Evolutionary conservation across 1,140 invertebrate genomes (phyloP).

Genomic region (Eulimnadia texana): DNA sequence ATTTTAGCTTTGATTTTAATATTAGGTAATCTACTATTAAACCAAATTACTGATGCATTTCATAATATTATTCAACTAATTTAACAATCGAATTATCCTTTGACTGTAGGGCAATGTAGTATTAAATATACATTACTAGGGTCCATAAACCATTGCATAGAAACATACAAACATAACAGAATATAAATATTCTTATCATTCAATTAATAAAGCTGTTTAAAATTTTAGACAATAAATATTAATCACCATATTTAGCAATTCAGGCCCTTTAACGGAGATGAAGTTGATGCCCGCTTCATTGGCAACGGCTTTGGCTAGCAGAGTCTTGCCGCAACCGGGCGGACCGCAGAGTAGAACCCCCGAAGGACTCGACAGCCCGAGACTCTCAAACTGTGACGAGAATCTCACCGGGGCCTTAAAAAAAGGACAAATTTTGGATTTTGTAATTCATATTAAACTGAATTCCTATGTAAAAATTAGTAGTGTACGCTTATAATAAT

Average conservation of each 20-base stretch:
- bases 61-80: no score
- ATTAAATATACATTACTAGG: no score
- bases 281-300: slow-evolving; percentile 95
- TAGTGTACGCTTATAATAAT: not conserved
- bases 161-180: not conserved
- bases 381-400: slow-evolving; percentile 54
- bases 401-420: slow-evolving; percentile 74
- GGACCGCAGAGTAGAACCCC: slow-evolving; percentile 86
- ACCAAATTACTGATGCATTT: no score
- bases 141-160: no score
- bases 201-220: not conserved
- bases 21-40: no score
- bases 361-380: slow-evolving; percentile 64
- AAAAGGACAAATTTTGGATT: slow-evolving; percentile 12
- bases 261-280: slow-evolving; percentile 92
- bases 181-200: not conserved
- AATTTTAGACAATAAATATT: not conserved
- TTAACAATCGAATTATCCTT: no score
- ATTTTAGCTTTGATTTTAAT: no score
- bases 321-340: slow-evolving; percentile 84
- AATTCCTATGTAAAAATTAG: slow-evolving; percentile 1
- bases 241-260: slow-evolving; percentile 81
- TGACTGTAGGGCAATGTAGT: no score
- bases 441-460: slow-evolving; percentile 11
- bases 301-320: no score